Conservation (phyloP, 2,797 vertebrate species). For the Tamandua tetradactyla region DNA sequence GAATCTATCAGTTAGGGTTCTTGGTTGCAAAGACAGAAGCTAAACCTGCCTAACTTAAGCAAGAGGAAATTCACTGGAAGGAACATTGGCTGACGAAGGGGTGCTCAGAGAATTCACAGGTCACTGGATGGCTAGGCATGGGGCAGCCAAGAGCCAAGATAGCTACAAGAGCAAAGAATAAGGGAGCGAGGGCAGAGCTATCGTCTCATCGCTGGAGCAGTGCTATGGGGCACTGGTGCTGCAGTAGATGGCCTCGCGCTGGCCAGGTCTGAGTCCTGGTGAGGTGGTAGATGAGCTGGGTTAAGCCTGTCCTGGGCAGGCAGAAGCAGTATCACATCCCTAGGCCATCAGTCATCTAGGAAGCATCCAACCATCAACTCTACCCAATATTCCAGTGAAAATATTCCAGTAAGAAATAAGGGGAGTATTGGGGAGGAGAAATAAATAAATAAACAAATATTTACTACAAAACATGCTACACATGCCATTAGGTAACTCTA, state of each 20-base stretch:
- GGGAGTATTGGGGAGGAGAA: background rate
- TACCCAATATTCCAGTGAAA: background rate
- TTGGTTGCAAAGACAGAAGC: background rate
- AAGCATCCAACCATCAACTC: no score
- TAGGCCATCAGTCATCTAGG: background rate
- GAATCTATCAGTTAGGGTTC: background rate
- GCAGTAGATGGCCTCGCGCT: accelerated
- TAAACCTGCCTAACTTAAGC: background rate
- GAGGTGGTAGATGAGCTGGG: accelerated
- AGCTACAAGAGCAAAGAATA: background rate
- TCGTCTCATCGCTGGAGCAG: no score
- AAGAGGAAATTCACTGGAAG: background rate
- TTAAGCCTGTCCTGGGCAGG: background rate
- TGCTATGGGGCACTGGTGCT: accelerated
- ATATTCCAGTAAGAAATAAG: background rate
- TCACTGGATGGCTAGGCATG: background rate
- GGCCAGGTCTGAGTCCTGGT: background rate
- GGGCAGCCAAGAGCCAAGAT: background rate
- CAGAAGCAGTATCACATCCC: background rate
- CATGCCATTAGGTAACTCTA: background rate
- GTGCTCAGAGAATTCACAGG: background rate
- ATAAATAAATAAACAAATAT: background rate
- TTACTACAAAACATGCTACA: background rate
- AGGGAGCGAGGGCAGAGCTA: background rate
- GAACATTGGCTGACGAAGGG: background rate